Base-by-base conservation (phyloP, 2,797 vertebrate species). In the Hirundo rustica region DNA sequence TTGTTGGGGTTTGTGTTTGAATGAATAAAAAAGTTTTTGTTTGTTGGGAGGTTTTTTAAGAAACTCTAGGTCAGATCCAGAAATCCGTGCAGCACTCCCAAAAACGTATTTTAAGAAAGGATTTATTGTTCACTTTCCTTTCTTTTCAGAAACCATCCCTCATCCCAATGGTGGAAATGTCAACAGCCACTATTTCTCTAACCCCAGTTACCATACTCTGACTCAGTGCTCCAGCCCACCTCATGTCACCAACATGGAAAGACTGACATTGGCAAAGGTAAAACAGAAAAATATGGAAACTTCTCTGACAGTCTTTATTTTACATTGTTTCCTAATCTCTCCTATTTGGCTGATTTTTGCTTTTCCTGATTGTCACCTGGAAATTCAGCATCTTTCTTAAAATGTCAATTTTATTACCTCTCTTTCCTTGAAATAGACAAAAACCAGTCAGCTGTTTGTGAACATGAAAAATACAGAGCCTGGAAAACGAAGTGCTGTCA, bases 151-250 rank as follows among this genome's bases (percentile, higher is more conserved):
- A 95, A 97, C 98, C 26, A 97, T 98, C 40, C 97, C 98, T 27
- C 98, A 98, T 29, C 85, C 96, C 71, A 98, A 96, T 21, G 98
- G 98, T 22, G 97, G 97, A 57, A 98, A 98, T 79, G 97, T 98
- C 44, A 98, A 98, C 95, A 99, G 98, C 90, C 99, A 98, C 96
- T 99, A 99, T 96, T 99, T 99, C 97, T 99, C 99, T 75, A 99
- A 99, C 88, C 99, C 99, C 78, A 99, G 99, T 89, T 99, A 99
- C 91, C 99, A 99, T 55, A 99, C 99, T 4, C 97, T 99, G 76
- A 98, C 98, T 13, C 99, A 99, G 91, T 98, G 99, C 88, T 98
- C 98, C 85, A 96, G 97, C 16, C 98, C 98, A 48, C 97, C 98
- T 36, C 98, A 97, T 16, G 64, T 97, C 65, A 98, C 97, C 97